phyloP scores from a whole-genome alignment of 2,888 invertebrate species.

The Platerodrilus igneus region DNA sequence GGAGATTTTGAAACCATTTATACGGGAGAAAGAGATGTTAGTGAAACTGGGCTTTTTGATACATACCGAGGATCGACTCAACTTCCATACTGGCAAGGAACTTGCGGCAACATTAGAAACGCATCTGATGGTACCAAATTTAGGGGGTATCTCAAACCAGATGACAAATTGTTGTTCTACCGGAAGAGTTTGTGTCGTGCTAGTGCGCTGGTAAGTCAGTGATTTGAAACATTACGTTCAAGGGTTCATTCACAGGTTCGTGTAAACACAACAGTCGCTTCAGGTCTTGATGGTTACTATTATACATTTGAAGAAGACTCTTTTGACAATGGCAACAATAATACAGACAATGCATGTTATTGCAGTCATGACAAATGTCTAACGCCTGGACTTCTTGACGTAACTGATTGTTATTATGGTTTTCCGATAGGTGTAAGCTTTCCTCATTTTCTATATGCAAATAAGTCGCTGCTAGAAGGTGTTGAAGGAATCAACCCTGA shows the following conservation, averaged over 20 bases:
- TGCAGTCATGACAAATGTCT: slow-evolving; percentile 68
- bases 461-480: slow-evolving; percentile 58
- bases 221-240: no score
- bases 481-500: slow-evolving; percentile 61
- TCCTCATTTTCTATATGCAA: slow-evolving; percentile 79
- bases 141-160: slow-evolving; percentile 61
- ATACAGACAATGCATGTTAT: slow-evolving; percentile 76
- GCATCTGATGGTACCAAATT: slow-evolving; percentile 87
- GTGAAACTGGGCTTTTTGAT: slow-evolving; percentile 65
- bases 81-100: slow-evolving; percentile 72
- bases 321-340: slow-evolving; percentile 69
- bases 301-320: slow-evolving; percentile 74
- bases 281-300: slow-evolving; percentile 63
- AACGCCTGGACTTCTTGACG: slow-evolving; percentile 73
- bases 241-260: slow-evolving; percentile 50
- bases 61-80: slow-evolving; percentile 69
- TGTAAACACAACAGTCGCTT: slow-evolving; percentile 55
- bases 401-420: slow-evolving; percentile 83
- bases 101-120: slow-evolving; percentile 70
- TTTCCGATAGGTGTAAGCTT: slow-evolving; percentile 85
- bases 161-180: slow-evolving; percentile 70
- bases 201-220: slow-evolving; percentile 63
- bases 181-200: slow-evolving; percentile 82
- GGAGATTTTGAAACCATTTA: slow-evolving; percentile 75
- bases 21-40: slow-evolving; percentile 63